These are phyloP conservation scores for Sminthurinus aureus DNA, from an alignment of 2,888 invertebrate species.

Conservation along the genomic window DNA sequence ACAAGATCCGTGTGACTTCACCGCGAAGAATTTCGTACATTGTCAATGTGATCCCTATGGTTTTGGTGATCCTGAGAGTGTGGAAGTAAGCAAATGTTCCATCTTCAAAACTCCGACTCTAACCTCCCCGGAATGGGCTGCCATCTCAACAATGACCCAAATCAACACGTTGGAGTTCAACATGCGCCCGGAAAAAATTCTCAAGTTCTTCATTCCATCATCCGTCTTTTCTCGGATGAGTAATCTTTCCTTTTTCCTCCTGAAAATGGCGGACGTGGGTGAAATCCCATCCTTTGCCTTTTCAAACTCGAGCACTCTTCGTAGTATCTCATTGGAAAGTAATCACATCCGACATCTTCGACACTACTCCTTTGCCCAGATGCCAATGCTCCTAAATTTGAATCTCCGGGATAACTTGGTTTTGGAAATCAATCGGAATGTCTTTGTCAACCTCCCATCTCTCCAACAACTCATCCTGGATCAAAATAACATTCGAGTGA, in stretches of 20 bases:
- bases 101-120: slow-evolving; percentile 75
- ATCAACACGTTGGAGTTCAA: slow-evolving; percentile 38
- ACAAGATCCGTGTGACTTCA: slow-evolving; percentile 36
- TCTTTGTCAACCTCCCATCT: slow-evolving; percentile 77
- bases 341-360: slow-evolving; percentile 73
- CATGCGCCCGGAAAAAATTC: slow-evolving; percentile 36
- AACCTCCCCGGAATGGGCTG: slow-evolving; percentile 24
- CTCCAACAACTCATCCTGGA: slow-evolving; percentile 63
- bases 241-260: slow-evolving; percentile 46
- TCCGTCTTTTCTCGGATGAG: slow-evolving; percentile 48
- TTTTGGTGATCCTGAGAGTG: slow-evolving; percentile 62
- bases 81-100: slow-evolving; percentile 80
- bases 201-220: slow-evolving; percentile 47
- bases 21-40: slow-evolving; percentile 35
- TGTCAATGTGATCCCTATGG: slow-evolving; percentile 73
- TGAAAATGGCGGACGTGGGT: slow-evolving; percentile 40
- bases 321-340: slow-evolving; percentile 74
- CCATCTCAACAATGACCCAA: slow-evolving; percentile 12
- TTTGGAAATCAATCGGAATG: slow-evolving; percentile 74
- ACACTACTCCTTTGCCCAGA: slow-evolving; percentile 75
- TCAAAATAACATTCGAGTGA: slow-evolving; percentile 59
- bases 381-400: slow-evolving; percentile 74
- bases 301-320: slow-evolving; percentile 74
- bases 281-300: slow-evolving; percentile 77
- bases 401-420: slow-evolving; percentile 80